Conservation (phyloP, 2,888 invertebrate genomes). For the Noctua janthina region DNA sequence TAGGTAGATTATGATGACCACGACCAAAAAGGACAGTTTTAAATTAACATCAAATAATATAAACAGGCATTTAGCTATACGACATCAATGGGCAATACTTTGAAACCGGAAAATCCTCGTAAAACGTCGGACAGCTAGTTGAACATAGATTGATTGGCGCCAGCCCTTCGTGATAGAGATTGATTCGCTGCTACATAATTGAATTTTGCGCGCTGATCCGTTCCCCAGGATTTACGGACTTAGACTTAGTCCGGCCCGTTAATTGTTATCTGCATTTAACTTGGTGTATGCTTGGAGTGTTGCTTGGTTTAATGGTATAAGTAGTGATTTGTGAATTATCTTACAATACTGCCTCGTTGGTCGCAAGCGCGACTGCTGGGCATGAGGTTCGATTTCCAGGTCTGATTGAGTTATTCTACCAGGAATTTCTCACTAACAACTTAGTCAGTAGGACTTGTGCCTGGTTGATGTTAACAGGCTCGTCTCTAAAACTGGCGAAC, state of each 20-base stretch:
- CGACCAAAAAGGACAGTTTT: not conserved
- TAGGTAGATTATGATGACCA: no score
- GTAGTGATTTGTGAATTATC: not conserved
- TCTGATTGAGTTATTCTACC: not conserved
- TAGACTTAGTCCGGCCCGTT: conserved; percentile 5
- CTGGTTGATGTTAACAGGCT: rapidly evolving
- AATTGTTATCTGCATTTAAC: conserved; percentile 28
- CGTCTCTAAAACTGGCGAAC: not conserved
- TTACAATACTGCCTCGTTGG: not conserved
- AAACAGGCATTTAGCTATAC: not conserved
- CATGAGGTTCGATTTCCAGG: not conserved
- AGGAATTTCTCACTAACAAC: not conserved
- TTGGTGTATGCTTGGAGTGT: not conserved
- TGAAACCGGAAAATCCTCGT: conserved; percentile 3
- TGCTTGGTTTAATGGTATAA: not conserved
- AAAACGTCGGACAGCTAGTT: conserved; percentile 17
- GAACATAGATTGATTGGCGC: conserved; percentile 50
- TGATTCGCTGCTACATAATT: conserved; percentile 58
- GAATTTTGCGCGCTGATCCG: conserved; percentile 57
- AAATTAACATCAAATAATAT: not conserved
- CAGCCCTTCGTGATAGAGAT: conserved; percentile 56
- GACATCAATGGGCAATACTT: not conserved
- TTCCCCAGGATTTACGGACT: conserved; percentile 36
- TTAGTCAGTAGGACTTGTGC: not conserved
- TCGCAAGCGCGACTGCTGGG: not conserved